These are phyloP conservation scores for Magallana nippona DNA, from an alignment of 2,888 invertebrate genomes.

Conservation along the genomic window DNA sequence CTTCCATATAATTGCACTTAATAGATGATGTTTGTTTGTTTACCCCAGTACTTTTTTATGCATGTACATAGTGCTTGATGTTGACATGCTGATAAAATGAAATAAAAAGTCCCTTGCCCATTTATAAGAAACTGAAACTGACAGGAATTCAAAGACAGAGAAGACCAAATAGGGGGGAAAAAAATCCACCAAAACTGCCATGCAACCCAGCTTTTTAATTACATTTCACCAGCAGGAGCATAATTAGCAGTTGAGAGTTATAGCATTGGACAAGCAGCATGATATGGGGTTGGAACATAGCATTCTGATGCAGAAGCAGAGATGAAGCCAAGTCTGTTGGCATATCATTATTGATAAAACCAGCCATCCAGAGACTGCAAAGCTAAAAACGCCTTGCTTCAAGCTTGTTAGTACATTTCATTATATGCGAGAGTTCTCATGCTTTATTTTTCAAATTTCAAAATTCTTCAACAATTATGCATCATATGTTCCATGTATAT, in stretches of 20 bases:
- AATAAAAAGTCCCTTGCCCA: too few relatives aligned
- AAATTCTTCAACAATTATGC: too few relatives aligned
- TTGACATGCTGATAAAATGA: too few relatives aligned
- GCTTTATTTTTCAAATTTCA: not conserved
- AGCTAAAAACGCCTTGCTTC: not conserved
- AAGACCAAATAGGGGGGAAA: too few relatives aligned
- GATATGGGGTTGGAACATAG: not conserved
- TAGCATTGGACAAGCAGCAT: not conserved
- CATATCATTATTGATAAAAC: slow-evolving; percentile 5
- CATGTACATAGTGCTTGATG: too few relatives aligned
- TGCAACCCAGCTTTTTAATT: not conserved
- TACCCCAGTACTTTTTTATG: too few relatives aligned
- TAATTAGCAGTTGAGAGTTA: not conserved
- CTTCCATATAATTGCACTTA: too few relatives aligned
- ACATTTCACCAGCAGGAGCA: slow-evolving; percentile 7
- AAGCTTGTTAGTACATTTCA: not conserved
- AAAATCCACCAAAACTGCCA: not conserved
- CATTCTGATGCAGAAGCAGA: not conserved
- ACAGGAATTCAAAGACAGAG: too few relatives aligned
- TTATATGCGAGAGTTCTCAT: not conserved
- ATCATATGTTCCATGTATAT: not conserved
- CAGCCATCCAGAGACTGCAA: not conserved
- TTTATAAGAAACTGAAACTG: too few relatives aligned
- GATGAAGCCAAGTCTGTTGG: slow-evolving; percentile 28
- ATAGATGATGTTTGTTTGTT: too few relatives aligned